Base-by-base conservation (phyloP, 2,797 vertebrate genomes). In the Amblyopsis hoosieri region DNA sequence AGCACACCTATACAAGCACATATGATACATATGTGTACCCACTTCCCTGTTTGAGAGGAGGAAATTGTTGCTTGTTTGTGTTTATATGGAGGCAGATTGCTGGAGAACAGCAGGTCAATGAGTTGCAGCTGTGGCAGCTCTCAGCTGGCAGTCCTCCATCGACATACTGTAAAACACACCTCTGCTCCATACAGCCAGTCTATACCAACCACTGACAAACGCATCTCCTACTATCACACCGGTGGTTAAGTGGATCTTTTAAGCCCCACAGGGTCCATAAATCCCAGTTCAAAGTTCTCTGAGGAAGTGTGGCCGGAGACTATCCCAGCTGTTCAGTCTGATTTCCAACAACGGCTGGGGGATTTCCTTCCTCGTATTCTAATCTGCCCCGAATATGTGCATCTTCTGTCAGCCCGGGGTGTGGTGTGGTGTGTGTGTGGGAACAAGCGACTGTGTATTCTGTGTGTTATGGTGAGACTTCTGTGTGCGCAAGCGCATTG, bases 91-190 rank as follows among this genome's bases (percentile, higher is more conserved):
- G 68, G 74, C 60, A 66, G 71, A 76, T 59, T 78, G 83, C 79
- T 65, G 37, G 33, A 57, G 63, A 78, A 70, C 63, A 68, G 69
- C 72, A 78, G 86, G 84, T 87, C 85, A 89, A 85, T 74, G 80
- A 82, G 74, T 68, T 87, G 79, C 88, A 87, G 90, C 79, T 90
- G 87, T 76, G 80, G 56, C 55, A 66, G 75, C 78, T 79, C 61
- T 23, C 68, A 0, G 23, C 70, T 79, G 80, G 81, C 76, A 62
- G 64, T 80, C 71, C 75, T 85, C 77, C 68, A 84, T 78, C 82
- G 80, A 69, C 79, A 72, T 66, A n/a, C n/a, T n/a, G n/a, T n/a
- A 72, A 83, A 77, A 66, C 60, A 3, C 37, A 3, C 33, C 33
- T 49, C 54, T 48, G 42, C 50, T 75, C 65, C 62, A 80, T 76